phyloP scores from a whole-genome alignment of 1,140 invertebrate species.

The Coenobita brevimanus region DNA sequence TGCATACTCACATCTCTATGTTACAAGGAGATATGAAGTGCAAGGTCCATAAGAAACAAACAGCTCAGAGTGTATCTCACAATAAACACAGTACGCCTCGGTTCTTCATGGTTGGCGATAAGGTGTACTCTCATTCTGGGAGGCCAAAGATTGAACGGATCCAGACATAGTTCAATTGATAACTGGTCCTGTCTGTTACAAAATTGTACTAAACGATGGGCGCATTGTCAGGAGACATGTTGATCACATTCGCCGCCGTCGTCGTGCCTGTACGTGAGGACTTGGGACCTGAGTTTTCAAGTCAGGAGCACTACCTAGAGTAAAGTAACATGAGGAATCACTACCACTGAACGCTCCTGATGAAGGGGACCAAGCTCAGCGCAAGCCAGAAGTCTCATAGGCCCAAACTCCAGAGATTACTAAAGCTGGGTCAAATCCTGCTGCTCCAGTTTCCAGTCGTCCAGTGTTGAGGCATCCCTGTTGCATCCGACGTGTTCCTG shows the following conservation, averaged over 20 bases:
- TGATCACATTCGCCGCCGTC: conserved; percentile 9
- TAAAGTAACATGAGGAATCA: too few species aligned
- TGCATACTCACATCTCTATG: background rate
- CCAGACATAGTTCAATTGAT: background rate
- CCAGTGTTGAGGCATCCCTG: too few species aligned
- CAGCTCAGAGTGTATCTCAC: background rate
- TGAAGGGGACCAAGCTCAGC: background rate
- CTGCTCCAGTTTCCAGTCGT: too few species aligned
- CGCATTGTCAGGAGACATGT: conserved; percentile 5
- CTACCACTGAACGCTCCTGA: too few species aligned
- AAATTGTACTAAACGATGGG: background rate
- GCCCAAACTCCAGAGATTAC: too few species aligned
- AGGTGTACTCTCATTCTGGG: conserved; percentile 7
- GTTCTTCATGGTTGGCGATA: conserved; percentile 2
- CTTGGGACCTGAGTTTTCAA: background rate
- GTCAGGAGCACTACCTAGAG: background rate
- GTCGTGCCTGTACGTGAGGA: background rate
- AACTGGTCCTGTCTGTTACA: background rate
- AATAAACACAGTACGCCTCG: background rate
- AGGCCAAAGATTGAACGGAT: conserved; percentile 4
- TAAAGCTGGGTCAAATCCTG: too few species aligned
- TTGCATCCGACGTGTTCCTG: too few species aligned
- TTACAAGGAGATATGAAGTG: background rate
- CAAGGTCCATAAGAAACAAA: background rate
- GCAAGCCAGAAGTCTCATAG: too few species aligned